Evolutionary conservation across 2,797 vertebrate species (phyloP).

Genomic region (Danio kyathit): DNA sequence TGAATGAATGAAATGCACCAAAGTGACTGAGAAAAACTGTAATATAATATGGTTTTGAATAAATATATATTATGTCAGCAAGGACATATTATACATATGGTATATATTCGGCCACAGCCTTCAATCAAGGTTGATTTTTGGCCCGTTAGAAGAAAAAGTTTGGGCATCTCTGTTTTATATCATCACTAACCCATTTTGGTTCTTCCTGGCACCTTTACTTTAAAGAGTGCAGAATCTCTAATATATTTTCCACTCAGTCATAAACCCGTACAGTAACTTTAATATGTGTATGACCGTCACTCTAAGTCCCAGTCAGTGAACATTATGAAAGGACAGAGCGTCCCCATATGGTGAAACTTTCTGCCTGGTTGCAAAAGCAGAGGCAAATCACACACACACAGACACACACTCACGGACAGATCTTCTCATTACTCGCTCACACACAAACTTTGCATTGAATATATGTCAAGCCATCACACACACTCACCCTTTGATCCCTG

Average conservation of each 20-base stretch:
- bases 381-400: not conserved
- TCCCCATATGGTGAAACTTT: slow-evolving; percentile 34
- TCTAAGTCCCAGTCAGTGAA: not conserved
- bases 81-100: no score
- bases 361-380: not conserved
- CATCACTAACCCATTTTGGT: no score
- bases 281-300: not conserved
- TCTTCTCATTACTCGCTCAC: slow-evolving; percentile 36
- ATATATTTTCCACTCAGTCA: slow-evolving; percentile 37
- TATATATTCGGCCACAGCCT: no score
- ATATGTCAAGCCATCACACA: slow-evolving; percentile 21
- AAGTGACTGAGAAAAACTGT: no score
- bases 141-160: no score
- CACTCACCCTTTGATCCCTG: slow-evolving; percentile 49
- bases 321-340: slow-evolving; percentile 40
- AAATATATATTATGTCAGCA: no score
- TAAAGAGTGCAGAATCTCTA: not conserved
- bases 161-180: no score
- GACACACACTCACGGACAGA: slow-evolving; percentile 17
- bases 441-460: slow-evolving; percentile 46
- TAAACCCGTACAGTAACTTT: slow-evolving; percentile 39
- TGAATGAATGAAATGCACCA: no score
- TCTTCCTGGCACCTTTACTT: no score
- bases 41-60: no score
- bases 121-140: no score